Base-by-base conservation (phyloP, 2,888 invertebrate species). In the Leptogaster cylindrica region DNA sequence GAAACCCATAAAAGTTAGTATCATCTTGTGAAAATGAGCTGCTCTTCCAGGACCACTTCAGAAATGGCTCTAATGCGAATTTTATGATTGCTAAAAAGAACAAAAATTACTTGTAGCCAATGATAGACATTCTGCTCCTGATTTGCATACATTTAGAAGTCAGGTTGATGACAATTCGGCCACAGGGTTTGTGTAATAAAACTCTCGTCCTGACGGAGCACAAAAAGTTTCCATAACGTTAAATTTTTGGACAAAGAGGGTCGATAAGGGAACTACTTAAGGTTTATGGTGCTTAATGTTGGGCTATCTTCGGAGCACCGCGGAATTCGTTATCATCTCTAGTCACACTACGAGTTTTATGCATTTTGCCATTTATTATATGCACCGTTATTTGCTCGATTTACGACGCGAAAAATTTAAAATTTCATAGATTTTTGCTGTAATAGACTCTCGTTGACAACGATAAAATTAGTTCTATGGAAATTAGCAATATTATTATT, bases 21-120 rank as follows among this genome's bases (percentile, higher is more conserved):
- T 52, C 52, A 52, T 52, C 52, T 52, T 52, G 52, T 14, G 52
- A 52, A 52, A 52, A 52, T 52, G 52, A 33, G 39, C 16, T 39
- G 39, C 18, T 23, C 20, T 55, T 55, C 25, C 12, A 61, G n/a
- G 41, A 44, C 16, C 27, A 20, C 61, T 18, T 14, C 61, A 61
- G 44, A 61, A 55, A 61, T 61, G 61, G 61, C 61, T 61, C 61
- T 61, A 61, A 61, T 61, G 61, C 23, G 61, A 61, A 10, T 61
- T 61, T 61, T 61, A 61, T 61, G 44, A 61, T 44, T 61, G 44
- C 28, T 44, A 61, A 61, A 61, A 61, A 44, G 44, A 14, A 44
- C 41, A 18, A 8, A 14, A 33, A 41, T 12, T 39, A 12, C 36
- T 31, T 10, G n/a, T 7, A 61, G 23, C 28, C n/a, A n/a, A n/a